Percentiles rank a stretch among this genome's conserved stretches.
These are phyloP conservation scores for Idris sp. DNA, from an alignment of 1,140 invertebrate genomes.

Conservation along the genomic window DNA sequence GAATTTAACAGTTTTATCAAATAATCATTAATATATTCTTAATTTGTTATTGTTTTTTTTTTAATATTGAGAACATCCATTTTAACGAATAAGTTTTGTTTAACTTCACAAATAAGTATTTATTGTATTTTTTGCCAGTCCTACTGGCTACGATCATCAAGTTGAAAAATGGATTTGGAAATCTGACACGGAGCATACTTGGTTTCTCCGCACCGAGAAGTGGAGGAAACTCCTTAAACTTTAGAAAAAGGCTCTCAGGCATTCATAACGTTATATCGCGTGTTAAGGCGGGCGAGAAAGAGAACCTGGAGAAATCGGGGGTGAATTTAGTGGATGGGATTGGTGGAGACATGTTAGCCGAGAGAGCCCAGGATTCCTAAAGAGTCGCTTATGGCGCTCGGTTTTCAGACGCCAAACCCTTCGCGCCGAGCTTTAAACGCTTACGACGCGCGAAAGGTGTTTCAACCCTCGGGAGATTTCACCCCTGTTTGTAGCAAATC, in stretches of 20 bases:
- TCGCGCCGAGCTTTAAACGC: conserved; percentile 62
- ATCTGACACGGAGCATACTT: conserved; percentile 54
- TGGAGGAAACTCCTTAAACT: conserved; percentile 60
- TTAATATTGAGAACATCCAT: conserved; percentile 3
- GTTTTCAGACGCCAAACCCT: conserved; percentile 46
- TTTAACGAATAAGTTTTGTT: too few relatives aligned
- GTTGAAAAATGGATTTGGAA: conserved; percentile 68
- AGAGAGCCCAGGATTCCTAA: conserved; percentile 58
- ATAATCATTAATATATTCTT: too few relatives aligned
- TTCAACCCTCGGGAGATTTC: conserved; percentile 61
- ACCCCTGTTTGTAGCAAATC: conserved; percentile 47
- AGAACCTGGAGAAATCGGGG: conserved; percentile 46
- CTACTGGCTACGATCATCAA: conserved; percentile 31
- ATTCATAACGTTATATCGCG: conserved; percentile 70
- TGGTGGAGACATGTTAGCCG: conserved; percentile 28
- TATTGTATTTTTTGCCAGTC: conserved; percentile 11
- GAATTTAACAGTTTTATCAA: too few relatives aligned
- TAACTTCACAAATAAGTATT: too few relatives aligned
- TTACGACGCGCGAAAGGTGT: conserved; percentile 68
- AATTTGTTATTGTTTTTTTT: too few relatives aligned
- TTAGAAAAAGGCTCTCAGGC: conserved; percentile 67
- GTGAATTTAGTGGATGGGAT: conserved; percentile 57
- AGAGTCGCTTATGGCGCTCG: conserved; percentile 68
- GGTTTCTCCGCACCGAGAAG: conserved; percentile 38
- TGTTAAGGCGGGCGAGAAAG: too few relatives aligned